phyloP scores from a whole-genome alignment of 2,113 vertebrate genomes.

The Toxotes jaculatrix region DNA sequence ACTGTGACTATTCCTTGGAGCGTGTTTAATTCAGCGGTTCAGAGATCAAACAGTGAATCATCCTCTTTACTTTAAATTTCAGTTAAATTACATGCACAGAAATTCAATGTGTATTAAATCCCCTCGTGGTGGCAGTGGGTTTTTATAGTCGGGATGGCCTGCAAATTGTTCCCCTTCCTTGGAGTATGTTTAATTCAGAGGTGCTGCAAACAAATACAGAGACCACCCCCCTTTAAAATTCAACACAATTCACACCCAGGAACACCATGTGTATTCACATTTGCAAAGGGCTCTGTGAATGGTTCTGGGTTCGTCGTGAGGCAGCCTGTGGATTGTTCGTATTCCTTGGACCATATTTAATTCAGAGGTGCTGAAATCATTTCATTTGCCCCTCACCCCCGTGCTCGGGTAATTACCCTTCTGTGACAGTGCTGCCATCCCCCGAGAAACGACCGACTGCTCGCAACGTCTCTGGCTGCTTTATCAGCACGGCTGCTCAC shows the following conservation, averaged over 20 bases:
- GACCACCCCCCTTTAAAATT: constrained; percentile 33
- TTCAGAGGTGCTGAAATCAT: constrained; percentile 67
- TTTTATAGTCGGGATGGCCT: constrained; percentile 5
- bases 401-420: constrained; percentile 63
- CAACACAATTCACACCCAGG: constrained; percentile 39
- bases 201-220: constrained; percentile 54
- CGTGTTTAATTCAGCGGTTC: constrained; percentile 58
- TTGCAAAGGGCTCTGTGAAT: constrained; percentile 21
- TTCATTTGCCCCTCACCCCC: constrained; percentile 56
- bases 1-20: constrained; percentile 35
- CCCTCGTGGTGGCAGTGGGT: constrained; percentile 36
- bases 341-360: constrained; percentile 63
- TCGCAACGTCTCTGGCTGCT: not conserved
- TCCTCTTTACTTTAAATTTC: constrained; percentile 51
- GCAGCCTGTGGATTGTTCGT: constrained; percentile 49
- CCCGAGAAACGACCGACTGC: constrained; percentile 39
- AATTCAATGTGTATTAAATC: constrained; percentile 38
- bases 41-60: constrained; percentile 38
- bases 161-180: constrained; percentile 48
- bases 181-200: constrained; percentile 70
- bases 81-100: constrained; percentile 47
- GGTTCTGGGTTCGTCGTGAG: constrained; percentile 7
- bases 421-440: constrained; percentile 31
- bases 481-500: constrained; percentile 18
- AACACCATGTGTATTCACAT: constrained; percentile 1